These are phyloP conservation scores for Beaufortia kweichowensis DNA, from an alignment of 2,113 vertebrate genomes.

Conservation along the genomic window DNA sequence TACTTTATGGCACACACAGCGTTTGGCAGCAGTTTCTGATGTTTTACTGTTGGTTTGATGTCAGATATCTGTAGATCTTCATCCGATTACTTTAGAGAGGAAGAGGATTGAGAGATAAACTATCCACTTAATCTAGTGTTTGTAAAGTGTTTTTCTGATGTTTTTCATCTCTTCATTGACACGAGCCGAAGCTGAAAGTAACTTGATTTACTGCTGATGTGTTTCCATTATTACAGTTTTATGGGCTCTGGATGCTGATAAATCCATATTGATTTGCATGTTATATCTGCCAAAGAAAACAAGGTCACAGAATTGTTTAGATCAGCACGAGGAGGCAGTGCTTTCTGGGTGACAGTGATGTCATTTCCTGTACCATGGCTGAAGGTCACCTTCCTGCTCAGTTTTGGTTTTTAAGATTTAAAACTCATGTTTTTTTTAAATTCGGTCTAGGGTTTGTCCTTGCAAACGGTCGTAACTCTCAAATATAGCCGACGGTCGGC, in stretches of 20 bases:
- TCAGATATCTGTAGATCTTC: too few species aligned
- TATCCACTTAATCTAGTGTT: constrained; percentile 26
- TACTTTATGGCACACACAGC: neutral
- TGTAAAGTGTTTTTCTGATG: neutral
- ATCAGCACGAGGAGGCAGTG: constrained; percentile 28
- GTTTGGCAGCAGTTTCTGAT: neutral
- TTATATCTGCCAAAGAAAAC: constrained; percentile 43
- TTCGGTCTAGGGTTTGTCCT: neutral
- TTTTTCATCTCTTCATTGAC: too few species aligned
- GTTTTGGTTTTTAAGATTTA: neutral
- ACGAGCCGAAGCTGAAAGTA: too few species aligned
- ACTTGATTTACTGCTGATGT: neutral
- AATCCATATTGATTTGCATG: constrained; percentile 54
- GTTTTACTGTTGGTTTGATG: too few species aligned
- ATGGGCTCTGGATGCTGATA: constrained; percentile 35
- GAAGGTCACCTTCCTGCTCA: constrained; percentile 30
- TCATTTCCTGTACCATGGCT: constrained; percentile 40
- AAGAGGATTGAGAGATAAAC: constrained; percentile 48
- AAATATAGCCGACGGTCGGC: neutral
- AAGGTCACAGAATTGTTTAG: constrained; percentile 43
- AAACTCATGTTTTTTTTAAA: neutral
- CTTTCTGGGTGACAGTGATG: neutral
- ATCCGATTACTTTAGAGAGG: constrained; percentile 50
- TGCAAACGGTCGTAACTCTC: neutral
- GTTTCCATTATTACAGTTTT: constrained; percentile 50